Evolutionary conservation across 1,140 invertebrate species (phyloP).

Genomic region (Amyelois transitella): DNA sequence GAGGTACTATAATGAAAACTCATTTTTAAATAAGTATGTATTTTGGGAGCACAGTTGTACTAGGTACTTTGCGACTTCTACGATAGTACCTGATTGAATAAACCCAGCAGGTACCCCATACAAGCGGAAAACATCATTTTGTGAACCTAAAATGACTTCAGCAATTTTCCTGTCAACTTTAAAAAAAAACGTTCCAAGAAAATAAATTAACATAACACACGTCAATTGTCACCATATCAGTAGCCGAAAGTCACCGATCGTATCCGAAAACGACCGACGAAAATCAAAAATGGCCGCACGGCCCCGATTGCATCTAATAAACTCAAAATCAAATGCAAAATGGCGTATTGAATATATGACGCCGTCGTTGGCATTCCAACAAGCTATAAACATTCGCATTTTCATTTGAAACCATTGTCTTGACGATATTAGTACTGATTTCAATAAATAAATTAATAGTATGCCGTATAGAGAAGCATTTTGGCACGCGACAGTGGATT

Average conservation of each 20-base stretch:
- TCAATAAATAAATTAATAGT: conserved; percentile 73
- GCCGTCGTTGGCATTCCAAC: conserved; percentile 68
- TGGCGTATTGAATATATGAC: conserved; percentile 67
- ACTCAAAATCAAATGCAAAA: conserved; percentile 71
- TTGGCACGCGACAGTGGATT: conserved; percentile 65
- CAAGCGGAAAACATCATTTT: no score
- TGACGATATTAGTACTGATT: conserved; percentile 72
- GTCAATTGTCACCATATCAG: conserved; percentile 56
- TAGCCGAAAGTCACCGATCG: conserved; percentile 33
- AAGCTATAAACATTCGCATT: conserved; percentile 70
- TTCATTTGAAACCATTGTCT: conserved; percentile 72
- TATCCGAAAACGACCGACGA: conserved; percentile 48
- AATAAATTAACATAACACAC: conserved; percentile 38
- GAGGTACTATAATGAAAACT: no score
- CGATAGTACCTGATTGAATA: no score
- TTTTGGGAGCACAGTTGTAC: no score
- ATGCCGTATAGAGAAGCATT: conserved; percentile 60
- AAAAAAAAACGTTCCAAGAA: conserved; percentile 47
- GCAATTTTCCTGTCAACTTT: not conserved
- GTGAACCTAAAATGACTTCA: no score
- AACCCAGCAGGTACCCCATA: no score
- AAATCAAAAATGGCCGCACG: conserved; percentile 59
- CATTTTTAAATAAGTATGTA: no score
- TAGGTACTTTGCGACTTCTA: no score
- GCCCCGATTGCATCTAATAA: conserved; percentile 72